A percentile compares a stretch with the other conserved stretches of the same genome.
Conservation (phyloP, 2,113 vertebrate genomes). For the Equus przewalskii region DNA sequence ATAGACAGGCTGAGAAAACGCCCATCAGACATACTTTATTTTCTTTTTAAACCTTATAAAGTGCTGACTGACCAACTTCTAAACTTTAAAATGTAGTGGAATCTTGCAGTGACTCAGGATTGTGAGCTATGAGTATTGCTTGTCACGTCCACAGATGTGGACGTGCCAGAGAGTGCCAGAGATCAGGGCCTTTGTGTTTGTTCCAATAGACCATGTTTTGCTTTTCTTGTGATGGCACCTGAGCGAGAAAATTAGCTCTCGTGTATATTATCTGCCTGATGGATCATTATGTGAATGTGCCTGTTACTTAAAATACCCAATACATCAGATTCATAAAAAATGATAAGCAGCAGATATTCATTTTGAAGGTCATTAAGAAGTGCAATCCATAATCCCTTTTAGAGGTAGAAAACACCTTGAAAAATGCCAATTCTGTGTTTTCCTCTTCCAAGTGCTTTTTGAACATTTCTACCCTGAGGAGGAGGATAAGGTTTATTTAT, state of each 20-base stretch:
- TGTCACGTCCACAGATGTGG: background rate
- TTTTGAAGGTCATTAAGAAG: slow-evolving; percentile 15
- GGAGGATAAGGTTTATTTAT: background rate
- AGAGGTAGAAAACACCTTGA: background rate
- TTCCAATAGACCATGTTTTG: background rate
- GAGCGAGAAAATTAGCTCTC: slow-evolving; percentile 23
- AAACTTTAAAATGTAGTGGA: background rate
- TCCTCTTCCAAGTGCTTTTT: background rate
- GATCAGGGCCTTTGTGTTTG: background rate
- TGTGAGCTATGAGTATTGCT: background rate
- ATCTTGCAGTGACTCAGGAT: background rate
- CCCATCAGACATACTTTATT: background rate
- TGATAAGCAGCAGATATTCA: background rate
- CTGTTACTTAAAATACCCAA: slow-evolving; percentile 40
- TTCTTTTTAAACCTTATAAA: slow-evolving; percentile 7
- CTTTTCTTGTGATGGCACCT: background rate
- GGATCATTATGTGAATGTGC: background rate
- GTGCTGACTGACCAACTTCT: background rate
- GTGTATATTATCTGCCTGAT: slow-evolving; percentile 19
- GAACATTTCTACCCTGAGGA: background rate
- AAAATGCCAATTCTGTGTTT: background rate
- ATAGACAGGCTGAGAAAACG: background rate
- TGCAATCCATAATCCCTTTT: background rate
- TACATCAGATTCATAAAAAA: slow-evolving; percentile 35
- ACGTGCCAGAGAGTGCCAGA: background rate